These are phyloP conservation scores for Anagrus nilaparvatae DNA, from an alignment of 1,140 invertebrate genomes.

Conservation along the genomic window DNA sequence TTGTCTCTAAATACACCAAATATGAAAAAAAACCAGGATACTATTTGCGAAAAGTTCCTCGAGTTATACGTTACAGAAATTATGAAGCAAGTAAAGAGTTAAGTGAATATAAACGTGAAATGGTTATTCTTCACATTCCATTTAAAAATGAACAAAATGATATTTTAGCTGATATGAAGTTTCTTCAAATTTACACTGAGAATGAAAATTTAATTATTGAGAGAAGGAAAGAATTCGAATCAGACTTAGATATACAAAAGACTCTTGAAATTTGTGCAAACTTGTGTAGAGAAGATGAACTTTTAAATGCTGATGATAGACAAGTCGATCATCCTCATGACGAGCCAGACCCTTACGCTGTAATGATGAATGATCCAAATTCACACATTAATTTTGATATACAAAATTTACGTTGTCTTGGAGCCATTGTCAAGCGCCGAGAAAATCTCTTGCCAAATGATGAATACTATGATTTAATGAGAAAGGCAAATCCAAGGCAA, in stretches of 20 bases:
- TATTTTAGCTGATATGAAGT: conserved; percentile 24
- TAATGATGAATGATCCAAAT: conserved; percentile 9
- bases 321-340: background rate
- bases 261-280: conserved; percentile 8
- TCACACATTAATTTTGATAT: conserved; percentile 9
- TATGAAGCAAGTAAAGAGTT: conserved; percentile 24
- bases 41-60: conserved; percentile 14
- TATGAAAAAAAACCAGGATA: conserved; percentile 21
- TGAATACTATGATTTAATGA: conserved; percentile 8
- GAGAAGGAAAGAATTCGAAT: conserved; percentile 9
- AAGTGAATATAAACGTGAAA: conserved; percentile 22
- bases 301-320: background rate
- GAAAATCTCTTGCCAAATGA: conserved; percentile 10
- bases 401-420: conserved; percentile 9
- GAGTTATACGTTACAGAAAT: conserved; percentile 29
- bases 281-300: conserved; percentile 6
- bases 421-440: conserved; percentile 13
- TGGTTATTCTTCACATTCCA: conserved; percentile 26
- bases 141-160: conserved; percentile 27
- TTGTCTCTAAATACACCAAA: conserved; percentile 21
- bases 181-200: conserved; percentile 19
- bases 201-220: conserved; percentile 6
- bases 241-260: conserved; percentile 3
- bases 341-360: conserved; percentile 9
- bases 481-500: conserved; percentile 25